Conservation (phyloP, 2,888 invertebrate genomes). For the Eupithecia insigniata region DNA sequence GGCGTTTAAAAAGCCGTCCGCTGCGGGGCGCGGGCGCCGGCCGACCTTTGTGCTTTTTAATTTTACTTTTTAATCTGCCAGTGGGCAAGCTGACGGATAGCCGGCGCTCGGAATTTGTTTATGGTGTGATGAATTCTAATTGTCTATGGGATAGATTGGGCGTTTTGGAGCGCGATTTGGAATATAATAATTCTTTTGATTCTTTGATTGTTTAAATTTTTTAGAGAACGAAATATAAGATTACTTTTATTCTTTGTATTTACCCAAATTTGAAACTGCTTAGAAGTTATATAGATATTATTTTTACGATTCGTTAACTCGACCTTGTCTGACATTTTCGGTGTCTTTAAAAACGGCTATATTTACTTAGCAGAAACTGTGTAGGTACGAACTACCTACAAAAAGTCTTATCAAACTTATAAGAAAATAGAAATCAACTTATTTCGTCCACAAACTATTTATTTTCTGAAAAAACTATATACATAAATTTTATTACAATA, state of each 20-base stretch:
- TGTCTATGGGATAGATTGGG: conserved; percentile 14
- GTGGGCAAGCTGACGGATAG: conserved; percentile 46
- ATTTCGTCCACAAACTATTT: too few relatives aligned
- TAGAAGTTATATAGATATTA: too few relatives aligned
- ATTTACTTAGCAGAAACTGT: background rate
- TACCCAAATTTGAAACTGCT: too few relatives aligned
- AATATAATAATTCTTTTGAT: background rate
- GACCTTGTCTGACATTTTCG: background rate
- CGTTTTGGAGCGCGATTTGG: conserved; percentile 6
- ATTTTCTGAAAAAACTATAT: too few relatives aligned
- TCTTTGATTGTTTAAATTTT: background rate
- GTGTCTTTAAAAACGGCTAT: background rate
- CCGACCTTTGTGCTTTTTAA: conserved; percentile 68
- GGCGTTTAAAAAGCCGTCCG: conserved; percentile 69
- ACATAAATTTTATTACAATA: background rate
- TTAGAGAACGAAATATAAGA: background rate
- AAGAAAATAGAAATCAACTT: background rate
- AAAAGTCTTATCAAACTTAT: background rate
- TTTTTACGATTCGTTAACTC: background rate
- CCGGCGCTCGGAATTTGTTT: conserved; percentile 39
- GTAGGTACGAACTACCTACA: background rate
- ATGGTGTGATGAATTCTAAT: conserved; percentile 30
- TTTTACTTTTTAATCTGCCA: conserved; percentile 47
- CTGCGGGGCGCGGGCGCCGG: conserved; percentile 79
- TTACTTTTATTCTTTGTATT: too few relatives aligned